A percentile compares a stretch with the other conserved stretches of the same genome.
Evolutionary conservation across 2,797 vertebrate species (phyloP).

Genomic region (Arctocebus calabarensis): DNA sequence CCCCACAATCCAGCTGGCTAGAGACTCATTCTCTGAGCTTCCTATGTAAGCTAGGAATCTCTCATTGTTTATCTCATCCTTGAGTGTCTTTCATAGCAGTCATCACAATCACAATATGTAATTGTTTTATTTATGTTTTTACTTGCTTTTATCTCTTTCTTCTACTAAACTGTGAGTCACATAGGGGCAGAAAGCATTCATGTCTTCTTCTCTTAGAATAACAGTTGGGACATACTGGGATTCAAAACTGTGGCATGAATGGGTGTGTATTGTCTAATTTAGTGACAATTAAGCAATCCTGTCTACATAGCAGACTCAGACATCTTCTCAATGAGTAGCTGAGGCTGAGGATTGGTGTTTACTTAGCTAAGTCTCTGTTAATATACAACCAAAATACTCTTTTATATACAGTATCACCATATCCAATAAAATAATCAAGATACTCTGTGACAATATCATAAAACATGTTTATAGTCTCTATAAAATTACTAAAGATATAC

Average conservation of each 20-base stretch:
- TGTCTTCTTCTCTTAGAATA: not conserved
- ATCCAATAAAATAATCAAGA: not conserved
- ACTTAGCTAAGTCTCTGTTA: not conserved
- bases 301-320: not conserved
- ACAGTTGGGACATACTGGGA: too few species aligned
- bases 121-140: not conserved
- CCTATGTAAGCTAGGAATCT: fast-evolving
- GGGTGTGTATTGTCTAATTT: not conserved
- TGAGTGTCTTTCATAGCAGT: not conserved
- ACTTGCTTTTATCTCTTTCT: not conserved
- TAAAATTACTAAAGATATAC: not conserved
- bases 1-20: not conserved
- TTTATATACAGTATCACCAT: not conserved
- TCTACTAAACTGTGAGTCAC: not conserved
- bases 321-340: not conserved
- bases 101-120: not conserved
- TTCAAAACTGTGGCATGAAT: not conserved
- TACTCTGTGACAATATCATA: not conserved
- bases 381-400: not conserved
- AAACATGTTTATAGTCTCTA: not conserved
- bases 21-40: not conserved
- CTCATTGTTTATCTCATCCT: not conserved
- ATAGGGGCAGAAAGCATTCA: not conserved
- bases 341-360: not conserved
- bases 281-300: not conserved